phyloP scores from a whole-genome alignment of 2,113 vertebrate species.

The Zeus faber region DNA sequence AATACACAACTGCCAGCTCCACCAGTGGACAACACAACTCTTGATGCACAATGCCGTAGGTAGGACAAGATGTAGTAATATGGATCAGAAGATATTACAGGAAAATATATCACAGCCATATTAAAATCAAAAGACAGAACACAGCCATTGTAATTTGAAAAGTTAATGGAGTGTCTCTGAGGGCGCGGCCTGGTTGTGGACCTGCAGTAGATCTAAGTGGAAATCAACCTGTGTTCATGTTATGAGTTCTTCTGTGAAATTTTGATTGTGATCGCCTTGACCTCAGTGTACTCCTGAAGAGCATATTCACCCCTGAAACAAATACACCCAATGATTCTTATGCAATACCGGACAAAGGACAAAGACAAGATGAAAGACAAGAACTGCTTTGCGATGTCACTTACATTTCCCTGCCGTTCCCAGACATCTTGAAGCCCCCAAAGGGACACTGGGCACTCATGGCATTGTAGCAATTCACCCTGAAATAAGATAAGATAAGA shows the following conservation, averaged over 20 bases:
- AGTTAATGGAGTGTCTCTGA: neutral
- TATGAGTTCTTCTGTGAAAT: conserved; percentile 87
- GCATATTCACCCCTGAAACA: conserved; percentile 83
- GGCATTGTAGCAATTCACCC: conserved; percentile 87
- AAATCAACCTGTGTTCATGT: conserved; percentile 26
- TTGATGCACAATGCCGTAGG: neutral
- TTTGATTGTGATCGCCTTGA: conserved; percentile 88
- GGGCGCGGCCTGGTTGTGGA: neutral
- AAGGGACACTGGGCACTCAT: conserved; percentile 80
- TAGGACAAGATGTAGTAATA: neutral
- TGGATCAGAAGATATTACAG: neutral
- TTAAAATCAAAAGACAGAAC: neutral
- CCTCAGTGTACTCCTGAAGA: conserved; percentile 85
- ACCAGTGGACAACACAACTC: neutral
- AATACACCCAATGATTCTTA: neutral
- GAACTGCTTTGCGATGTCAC: conserved; percentile 32
- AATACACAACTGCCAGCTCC: neutral
- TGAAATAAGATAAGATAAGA: conserved; percentile 37
- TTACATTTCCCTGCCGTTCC: conserved; percentile 90
- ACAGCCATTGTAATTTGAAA: neutral
- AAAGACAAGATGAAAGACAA: conserved; percentile 2
- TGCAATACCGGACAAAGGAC: no score
- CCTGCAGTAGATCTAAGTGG: neutral
- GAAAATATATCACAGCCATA: neutral
- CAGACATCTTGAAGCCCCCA: conserved; percentile 93